These are phyloP conservation scores for Borostomias antarcticus DNA, from an alignment of 2,797 vertebrate genomes.

Conservation along the genomic window DNA sequence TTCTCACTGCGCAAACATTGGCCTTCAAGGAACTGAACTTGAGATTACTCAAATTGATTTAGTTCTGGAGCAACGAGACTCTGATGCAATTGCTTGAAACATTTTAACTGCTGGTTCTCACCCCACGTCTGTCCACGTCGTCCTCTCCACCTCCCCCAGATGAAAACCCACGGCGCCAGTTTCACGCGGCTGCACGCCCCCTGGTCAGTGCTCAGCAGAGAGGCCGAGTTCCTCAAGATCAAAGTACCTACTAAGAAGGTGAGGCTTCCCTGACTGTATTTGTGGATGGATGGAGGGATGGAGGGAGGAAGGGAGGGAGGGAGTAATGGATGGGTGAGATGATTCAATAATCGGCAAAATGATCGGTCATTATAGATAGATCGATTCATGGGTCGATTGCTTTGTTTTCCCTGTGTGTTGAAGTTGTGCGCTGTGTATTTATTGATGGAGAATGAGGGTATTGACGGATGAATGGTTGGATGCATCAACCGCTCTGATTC, in stretches of 20 bases:
- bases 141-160: constrained; percentile 69
- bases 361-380: neutral
- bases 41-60: too few species aligned
- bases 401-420: neutral
- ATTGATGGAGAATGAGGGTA: neutral
- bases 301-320: neutral
- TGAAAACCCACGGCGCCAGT: constrained; percentile 84
- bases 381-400: neutral
- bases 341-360: too few species aligned
- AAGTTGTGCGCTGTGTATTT: neutral
- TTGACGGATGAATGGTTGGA: neutral
- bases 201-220: constrained; percentile 93
- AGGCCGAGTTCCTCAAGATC: constrained; percentile 97
- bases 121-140: neutral
- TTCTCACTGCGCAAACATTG: too few species aligned
- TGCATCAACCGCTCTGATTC: too few species aligned
- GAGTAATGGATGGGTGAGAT: neutral
- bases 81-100: too few species aligned
- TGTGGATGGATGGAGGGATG: neutral
- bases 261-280: constrained; percentile 34
- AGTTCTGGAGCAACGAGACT: too few species aligned
- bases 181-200: constrained; percentile 94
- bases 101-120: neutral
- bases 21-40: too few species aligned
- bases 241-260: constrained; percentile 98